Percentiles rank a stretch among this genome's conserved stretches.
phyloP scores from a whole-genome alignment of 2,113 vertebrate genomes.

The Macrotus californicus region DNA sequence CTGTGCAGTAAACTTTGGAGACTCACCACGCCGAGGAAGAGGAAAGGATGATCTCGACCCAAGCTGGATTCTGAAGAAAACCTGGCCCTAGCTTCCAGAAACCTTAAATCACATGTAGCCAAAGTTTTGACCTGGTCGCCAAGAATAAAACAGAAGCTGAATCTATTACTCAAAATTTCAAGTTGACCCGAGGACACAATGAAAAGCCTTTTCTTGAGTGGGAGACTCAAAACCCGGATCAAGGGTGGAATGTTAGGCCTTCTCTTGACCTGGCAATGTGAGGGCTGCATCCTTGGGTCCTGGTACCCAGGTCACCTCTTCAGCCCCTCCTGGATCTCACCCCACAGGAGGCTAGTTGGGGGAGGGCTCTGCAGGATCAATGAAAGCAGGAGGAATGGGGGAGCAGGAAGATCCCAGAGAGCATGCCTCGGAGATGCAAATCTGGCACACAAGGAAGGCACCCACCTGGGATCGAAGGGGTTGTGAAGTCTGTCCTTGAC shows the following conservation, averaged over 20 bases:
- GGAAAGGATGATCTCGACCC: not conserved
- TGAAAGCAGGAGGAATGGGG: not conserved
- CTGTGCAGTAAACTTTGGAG: slow-evolving; percentile 4
- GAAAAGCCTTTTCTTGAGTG: not conserved
- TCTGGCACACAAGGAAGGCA: not conserved
- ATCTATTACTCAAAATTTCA: not conserved
- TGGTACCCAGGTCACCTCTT: not conserved
- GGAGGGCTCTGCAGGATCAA: not conserved
- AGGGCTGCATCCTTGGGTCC: not conserved
- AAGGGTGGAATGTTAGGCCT: not conserved
- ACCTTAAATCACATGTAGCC: not conserved
- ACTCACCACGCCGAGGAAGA: slow-evolving; percentile 33
- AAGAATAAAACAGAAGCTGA: slow-evolving; percentile 31
- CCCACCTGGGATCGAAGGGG: not conserved
- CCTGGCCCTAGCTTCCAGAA: slow-evolving; percentile 38
- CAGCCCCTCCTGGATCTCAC: not conserved
- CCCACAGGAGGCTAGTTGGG: not conserved
- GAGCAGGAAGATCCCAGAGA: not conserved
- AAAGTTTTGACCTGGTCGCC: not conserved
- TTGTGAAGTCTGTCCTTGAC: not conserved
- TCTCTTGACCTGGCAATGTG: rapidly evolving
- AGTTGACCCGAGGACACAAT: not conserved
- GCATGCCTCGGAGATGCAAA: not conserved
- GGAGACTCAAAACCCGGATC: not conserved
- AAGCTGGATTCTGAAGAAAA: slow-evolving; percentile 60